phyloP scores from a whole-genome alignment of 2,797 vertebrate species.

The Cheirogaleus major region DNA sequence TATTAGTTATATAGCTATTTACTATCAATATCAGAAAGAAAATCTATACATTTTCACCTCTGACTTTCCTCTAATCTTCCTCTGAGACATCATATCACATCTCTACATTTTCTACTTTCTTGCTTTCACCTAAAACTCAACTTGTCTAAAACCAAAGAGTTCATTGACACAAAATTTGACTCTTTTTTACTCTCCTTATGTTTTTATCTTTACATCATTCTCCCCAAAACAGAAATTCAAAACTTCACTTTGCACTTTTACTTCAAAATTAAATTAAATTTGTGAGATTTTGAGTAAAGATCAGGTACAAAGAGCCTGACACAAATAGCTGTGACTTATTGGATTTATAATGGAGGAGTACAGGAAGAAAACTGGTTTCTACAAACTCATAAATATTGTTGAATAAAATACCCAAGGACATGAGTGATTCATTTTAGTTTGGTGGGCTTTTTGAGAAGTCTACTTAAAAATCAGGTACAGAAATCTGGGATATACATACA shows the following conservation, averaged over 20 bases:
- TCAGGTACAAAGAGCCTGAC: background rate
- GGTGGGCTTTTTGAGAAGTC: background rate
- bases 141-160: background rate
- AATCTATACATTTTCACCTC: background rate
- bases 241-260: background rate
- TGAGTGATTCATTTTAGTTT: background rate
- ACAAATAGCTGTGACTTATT: background rate
- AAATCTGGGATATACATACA: background rate
- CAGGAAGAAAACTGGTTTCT: background rate
- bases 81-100: background rate
- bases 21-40: background rate
- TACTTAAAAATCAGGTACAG: background rate
- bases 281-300: background rate
- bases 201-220: background rate
- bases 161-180: background rate
- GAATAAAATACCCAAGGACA: background rate
- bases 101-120: background rate
- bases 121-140: background rate
- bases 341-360: background rate
- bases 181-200: background rate
- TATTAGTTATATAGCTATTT: background rate
- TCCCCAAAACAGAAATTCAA: background rate
- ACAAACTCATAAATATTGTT: background rate
- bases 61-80: background rate
- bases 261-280: background rate